These are phyloP conservation scores for Tonatia bakeri DNA, from an alignment of 2,113 vertebrate species.

Conservation along the genomic window DNA sequence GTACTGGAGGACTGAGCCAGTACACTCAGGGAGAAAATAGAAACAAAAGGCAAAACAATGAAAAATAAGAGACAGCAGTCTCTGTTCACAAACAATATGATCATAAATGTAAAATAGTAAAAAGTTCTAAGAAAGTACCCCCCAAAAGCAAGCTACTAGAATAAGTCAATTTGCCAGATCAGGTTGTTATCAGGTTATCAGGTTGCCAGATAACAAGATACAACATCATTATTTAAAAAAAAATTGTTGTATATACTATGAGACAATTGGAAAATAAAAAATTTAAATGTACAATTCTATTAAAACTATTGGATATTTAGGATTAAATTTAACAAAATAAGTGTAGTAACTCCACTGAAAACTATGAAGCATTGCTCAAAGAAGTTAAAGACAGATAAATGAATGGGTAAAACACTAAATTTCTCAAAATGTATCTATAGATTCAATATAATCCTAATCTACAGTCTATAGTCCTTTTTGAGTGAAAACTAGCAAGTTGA, in stretches of 20 bases:
- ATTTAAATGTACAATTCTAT: background rate
- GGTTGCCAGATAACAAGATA: too few species aligned
- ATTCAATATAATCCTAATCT: background rate
- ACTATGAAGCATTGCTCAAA: background rate
- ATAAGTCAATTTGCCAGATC: too few species aligned
- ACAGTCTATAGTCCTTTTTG: background rate
- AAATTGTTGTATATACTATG: background rate
- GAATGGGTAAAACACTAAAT: background rate
- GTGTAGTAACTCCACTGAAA: background rate
- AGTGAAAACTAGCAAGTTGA: background rate
- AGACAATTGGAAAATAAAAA: background rate
- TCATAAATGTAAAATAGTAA: too few species aligned
- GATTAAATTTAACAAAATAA: background rate
- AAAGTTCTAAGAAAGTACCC: too few species aligned
- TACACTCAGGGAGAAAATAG: background rate
- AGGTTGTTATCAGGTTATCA: too few species aligned
- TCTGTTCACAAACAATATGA: background rate
- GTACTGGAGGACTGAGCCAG: background rate
- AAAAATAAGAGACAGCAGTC: background rate
- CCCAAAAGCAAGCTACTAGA: too few species aligned
- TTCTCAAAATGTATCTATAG: background rate
- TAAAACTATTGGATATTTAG: slow-evolving; percentile 22
- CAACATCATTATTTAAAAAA: background rate
- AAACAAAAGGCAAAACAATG: background rate
- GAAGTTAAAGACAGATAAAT: background rate